Evolutionary conservation across 2,888 invertebrate species (phyloP).

Genomic region (Brassicogethes aeneus): DNA sequence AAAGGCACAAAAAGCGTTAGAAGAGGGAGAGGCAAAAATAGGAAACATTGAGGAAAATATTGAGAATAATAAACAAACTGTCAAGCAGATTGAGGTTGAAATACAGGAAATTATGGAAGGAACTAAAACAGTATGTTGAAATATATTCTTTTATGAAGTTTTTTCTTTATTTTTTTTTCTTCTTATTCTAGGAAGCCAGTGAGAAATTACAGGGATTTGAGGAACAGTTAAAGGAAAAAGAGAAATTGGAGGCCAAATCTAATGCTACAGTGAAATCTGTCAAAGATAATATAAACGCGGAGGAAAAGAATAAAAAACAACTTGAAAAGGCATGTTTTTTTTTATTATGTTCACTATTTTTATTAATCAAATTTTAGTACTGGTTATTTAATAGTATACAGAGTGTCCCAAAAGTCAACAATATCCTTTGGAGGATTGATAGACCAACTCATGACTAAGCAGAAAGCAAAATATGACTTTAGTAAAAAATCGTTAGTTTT

Average conservation of each 20-base stretch:
- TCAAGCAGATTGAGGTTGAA: conserved; percentile 48
- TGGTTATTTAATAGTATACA: too few species aligned
- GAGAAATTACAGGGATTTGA: conserved; percentile 57
- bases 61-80: conserved; percentile 45
- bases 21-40: conserved; percentile 25
- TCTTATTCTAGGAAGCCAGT: conserved; percentile 52
- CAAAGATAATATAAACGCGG: conserved; percentile 56
- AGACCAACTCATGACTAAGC: too few species aligned
- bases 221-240: conserved; percentile 50
- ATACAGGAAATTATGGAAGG: conserved; percentile 54
- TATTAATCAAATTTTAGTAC: too few species aligned
- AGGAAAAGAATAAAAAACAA: conserved; percentile 59
- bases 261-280: conserved; percentile 55
- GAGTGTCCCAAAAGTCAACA: too few species aligned
- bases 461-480: too few species aligned
- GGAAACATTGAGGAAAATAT: conserved; percentile 37
- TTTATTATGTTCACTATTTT: too few species aligned
- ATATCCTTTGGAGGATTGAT: too few species aligned
- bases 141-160: not conserved
- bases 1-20: conserved; percentile 26
- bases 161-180: not conserved
- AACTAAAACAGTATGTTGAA: conserved; percentile 55
- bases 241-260: conserved; percentile 58
- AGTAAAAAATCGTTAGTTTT: too few species aligned
- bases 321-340: conserved; percentile 49